Evolutionary conservation across 1,140 invertebrate genomes (phyloP).

Genomic region (Globodera rostochiensis): DNA sequence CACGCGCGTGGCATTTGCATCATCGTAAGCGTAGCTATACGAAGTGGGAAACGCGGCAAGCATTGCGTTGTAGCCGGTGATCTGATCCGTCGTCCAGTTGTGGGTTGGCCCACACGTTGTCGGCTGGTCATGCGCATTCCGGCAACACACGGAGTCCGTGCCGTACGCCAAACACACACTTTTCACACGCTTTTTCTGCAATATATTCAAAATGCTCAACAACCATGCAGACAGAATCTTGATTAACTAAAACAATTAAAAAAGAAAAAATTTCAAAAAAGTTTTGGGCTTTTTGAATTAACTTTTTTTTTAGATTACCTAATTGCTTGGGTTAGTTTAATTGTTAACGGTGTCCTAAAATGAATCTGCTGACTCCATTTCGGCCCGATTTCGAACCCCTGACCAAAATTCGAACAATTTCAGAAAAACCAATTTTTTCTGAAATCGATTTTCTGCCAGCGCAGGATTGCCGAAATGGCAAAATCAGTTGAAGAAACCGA

Average conservation of each 20-base stretch:
- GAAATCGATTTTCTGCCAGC: no score
- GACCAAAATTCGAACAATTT: no score
- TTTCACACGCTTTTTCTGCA: background rate
- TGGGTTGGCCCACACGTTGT: background rate
- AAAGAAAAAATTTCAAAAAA: background rate
- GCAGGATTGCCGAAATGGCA: no score
- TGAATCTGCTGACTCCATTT: no score
- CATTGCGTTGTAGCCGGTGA: background rate
- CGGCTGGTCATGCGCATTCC: background rate
- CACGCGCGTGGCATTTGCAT: background rate
- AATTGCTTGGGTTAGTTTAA: no score
- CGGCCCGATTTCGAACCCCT: no score
- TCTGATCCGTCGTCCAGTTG: background rate
- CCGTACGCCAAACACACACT: conserved; percentile 6
- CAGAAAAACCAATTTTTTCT: no score
- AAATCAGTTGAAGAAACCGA: no score
- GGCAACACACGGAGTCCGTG: conserved; percentile 5
- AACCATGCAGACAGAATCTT: no score
- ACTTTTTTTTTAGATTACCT: no score
- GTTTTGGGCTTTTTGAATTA: background rate
- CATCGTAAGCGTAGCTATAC: conserved; percentile 19
- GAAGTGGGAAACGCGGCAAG: background rate
- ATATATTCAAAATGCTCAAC: background rate
- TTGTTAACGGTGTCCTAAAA: no score
- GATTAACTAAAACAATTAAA: no score